A percentile compares a stretch with the other conserved stretches of the same genome.
Conservation (phyloP, 2,113 vertebrate genomes). For the Leucopsar rothschildi region DNA sequence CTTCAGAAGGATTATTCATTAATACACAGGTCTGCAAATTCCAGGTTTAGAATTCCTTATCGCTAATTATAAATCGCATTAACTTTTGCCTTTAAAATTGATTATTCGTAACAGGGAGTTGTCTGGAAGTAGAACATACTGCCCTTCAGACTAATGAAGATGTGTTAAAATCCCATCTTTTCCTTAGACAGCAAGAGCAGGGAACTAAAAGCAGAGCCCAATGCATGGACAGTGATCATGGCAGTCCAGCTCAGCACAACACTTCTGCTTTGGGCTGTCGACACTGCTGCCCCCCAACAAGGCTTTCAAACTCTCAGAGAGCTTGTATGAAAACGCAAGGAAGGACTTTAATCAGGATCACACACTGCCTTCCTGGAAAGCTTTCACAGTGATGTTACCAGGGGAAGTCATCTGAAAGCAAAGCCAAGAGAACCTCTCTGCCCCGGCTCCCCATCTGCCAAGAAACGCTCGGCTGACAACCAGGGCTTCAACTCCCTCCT, state of each 20-base stretch:
- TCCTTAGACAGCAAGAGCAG: background rate
- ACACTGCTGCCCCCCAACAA: background rate
- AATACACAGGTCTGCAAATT: constrained; percentile 19
- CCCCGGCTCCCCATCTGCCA: background rate
- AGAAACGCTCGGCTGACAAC: background rate
- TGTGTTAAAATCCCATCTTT: constrained; percentile 17
- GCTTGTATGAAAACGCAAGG: background rate
- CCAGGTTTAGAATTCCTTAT: constrained; percentile 37
- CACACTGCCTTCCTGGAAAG: background rate
- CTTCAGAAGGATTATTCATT: constrained; percentile 33
- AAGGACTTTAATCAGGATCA: background rate
- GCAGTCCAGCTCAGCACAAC: background rate
- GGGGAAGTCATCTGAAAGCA: background rate
- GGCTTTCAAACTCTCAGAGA: background rate
- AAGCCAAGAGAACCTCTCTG: background rate
- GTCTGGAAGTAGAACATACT: constrained; percentile 29
- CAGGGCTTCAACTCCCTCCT: background rate
- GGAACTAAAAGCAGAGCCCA: background rate
- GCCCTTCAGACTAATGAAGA: constrained; percentile 33
- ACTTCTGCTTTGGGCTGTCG: background rate
- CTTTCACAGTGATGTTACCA: background rate
- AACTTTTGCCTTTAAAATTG: constrained; percentile 60
- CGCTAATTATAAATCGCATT: constrained; percentile 46
- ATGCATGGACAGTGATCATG: accelerated
- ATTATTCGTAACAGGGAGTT: background rate